These are phyloP conservation scores for Anguilla pacifica DNA, from an alignment of 2,797 vertebrate genomes.

Conservation along the genomic window DNA sequence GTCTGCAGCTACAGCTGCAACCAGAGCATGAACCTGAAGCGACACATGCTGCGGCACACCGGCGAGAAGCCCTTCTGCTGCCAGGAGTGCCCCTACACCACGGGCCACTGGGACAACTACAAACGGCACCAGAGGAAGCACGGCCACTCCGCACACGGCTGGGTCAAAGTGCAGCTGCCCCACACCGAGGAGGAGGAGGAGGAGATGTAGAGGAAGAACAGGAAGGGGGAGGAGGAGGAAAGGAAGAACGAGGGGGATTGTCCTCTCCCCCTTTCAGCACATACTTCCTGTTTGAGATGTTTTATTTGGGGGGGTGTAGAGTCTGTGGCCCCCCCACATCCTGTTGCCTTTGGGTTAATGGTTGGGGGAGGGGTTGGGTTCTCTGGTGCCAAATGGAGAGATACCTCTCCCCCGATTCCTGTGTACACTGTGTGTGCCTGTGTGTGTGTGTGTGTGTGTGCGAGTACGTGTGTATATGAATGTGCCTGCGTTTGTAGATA, in stretches of 20 bases:
- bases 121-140: constrained; percentile 98
- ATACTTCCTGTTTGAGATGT: constrained; percentile 27
- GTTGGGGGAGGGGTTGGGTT: neutral
- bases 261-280: neutral
- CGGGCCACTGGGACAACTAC: constrained; percentile 98
- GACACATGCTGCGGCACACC: constrained; percentile 93
- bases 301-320: constrained; percentile 25
- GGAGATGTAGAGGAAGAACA: constrained; percentile 40
- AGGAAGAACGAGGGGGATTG: neutral
- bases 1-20: constrained; percentile 94
- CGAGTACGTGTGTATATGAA: constrained; percentile 33
- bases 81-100: constrained; percentile 86
- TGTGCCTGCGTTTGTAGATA: constrained; percentile 14
- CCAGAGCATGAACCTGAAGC: constrained; percentile 98
- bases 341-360: constrained; percentile 15
- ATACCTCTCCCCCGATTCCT: neutral
- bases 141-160: constrained; percentile 78
- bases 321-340: constrained; percentile 13
- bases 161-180: constrained; percentile 69
- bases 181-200: constrained; percentile 24
- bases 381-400: constrained; percentile 38
- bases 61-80: constrained; percentile 93
- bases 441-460: neutral
- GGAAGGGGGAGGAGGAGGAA: neutral
- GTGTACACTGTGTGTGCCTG: constrained; percentile 1